These are phyloP conservation scores for Clarias laeviceps DNA, from an alignment of 2,797 vertebrate genomes.

Conservation along the genomic window DNA sequence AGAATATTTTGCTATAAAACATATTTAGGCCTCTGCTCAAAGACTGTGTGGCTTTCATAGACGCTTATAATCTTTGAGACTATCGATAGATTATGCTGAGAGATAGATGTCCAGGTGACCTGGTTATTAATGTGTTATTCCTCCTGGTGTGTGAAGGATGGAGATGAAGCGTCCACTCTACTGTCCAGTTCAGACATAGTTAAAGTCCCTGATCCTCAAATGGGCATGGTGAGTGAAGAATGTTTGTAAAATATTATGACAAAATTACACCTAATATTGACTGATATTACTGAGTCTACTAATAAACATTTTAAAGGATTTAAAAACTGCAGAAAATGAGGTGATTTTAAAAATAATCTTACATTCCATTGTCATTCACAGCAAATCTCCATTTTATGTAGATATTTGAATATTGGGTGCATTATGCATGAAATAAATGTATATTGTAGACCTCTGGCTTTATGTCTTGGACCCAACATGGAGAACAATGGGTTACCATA, in stretches of 20 bases:
- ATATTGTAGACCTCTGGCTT: neutral
- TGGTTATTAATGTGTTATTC: neutral
- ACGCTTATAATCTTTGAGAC: neutral
- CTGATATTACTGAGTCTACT: neutral
- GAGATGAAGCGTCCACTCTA: conserved; percentile 86
- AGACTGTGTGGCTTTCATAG: neutral
- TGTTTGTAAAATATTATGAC: neutral
- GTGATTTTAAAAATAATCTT: neutral
- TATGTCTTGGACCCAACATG: neutral
- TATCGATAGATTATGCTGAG: neutral
- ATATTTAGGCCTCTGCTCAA: conserved; percentile 66
- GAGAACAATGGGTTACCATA: neutral
- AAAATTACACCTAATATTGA: neutral
- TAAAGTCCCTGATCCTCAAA: conserved; percentile 96
- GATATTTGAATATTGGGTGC: neutral
- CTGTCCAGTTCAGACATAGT: conserved; percentile 92
- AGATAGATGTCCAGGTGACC: neutral
- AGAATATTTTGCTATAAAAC: conserved; percentile 98
- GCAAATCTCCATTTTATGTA: neutral
- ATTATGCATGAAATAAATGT: neutral
- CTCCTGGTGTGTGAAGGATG: conserved; percentile 77
- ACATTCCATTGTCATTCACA: neutral
- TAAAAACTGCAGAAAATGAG: neutral
- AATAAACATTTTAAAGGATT: neutral
- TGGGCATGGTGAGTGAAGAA: conserved; percentile 88